A percentile compares a stretch with the other conserved stretches of the same genome.
Evolutionary conservation across 2,113 vertebrate species (phyloP).

Genomic region (Columba janthina): DNA sequence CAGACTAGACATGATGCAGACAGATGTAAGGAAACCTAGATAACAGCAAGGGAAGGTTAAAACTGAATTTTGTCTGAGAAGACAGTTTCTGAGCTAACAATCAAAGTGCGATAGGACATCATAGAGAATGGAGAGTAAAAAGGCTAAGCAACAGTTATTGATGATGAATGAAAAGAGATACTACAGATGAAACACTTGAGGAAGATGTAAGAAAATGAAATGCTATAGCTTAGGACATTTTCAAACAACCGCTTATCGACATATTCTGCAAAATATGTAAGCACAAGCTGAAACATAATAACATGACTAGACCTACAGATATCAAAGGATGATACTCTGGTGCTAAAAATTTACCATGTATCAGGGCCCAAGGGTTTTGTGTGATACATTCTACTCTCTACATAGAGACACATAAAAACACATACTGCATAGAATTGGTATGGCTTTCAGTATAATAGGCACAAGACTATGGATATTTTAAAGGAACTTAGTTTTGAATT

Average conservation of each 20-base stretch:
- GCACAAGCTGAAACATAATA: not conserved
- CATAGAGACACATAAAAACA: not conserved
- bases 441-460: not conserved
- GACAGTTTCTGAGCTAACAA: conserved; percentile 51
- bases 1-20: conserved; percentile 27
- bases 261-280: not conserved
- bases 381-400: not conserved
- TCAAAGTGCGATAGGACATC: conserved; percentile 21
- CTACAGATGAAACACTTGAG: conserved; percentile 35
- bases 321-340: not conserved
- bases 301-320: not conserved
- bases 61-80: conserved; percentile 31
- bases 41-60: conserved; percentile 37
- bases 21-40: conserved; percentile 46
- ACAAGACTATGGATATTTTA: not conserved
- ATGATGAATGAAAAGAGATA: conserved; percentile 18
- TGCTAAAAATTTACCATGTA: not conserved
- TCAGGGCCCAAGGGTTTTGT: not conserved
- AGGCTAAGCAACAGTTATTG: conserved; percentile 1
- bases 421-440: not conserved
- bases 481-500: not conserved
- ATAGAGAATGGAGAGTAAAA: conserved; percentile 33
- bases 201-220: conserved; percentile 33
- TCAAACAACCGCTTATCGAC: not conserved
- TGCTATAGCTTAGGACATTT: not conserved